A percentile compares a stretch with the other conserved stretches of the same genome.
Conservation (phyloP, 2,797 vertebrate species). For the Pelodytes ibericus region DNA sequence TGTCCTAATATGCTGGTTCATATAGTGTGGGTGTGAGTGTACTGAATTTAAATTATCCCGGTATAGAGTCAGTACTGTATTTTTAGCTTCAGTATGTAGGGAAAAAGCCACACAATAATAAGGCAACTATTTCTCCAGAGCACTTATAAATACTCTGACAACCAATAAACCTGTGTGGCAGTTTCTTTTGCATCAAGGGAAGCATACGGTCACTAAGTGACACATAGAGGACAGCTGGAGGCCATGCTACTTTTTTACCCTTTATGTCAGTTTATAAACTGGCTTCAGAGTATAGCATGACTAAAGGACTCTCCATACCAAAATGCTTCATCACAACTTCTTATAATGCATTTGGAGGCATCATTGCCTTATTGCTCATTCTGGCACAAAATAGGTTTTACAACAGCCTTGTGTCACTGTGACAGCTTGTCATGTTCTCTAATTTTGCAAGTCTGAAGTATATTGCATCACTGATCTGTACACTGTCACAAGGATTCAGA, state of each 20-base stretch:
- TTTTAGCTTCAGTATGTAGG: too few species aligned
- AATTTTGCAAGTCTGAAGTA: conserved; percentile 31
- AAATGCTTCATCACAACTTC: conserved; percentile 29
- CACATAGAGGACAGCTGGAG: not conserved
- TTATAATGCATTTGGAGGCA: conserved; percentile 46
- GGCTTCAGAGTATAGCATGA: conserved; percentile 4
- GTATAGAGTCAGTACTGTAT: too few species aligned
- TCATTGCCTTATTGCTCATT: conserved; percentile 52
- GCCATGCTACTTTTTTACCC: not conserved
- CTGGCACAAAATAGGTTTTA: conserved; percentile 50
- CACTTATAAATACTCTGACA: too few species aligned
- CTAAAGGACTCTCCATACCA: conserved; percentile 35
- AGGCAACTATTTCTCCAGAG: too few species aligned
- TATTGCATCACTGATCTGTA: conserved; percentile 41
- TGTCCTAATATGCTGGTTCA: too few species aligned
- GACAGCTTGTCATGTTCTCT: conserved; percentile 50
- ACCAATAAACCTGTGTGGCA: too few species aligned
- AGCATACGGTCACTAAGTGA: not conserved
- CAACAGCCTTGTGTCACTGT: conserved; percentile 43
- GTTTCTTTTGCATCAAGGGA: not conserved
- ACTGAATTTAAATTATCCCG: too few species aligned
- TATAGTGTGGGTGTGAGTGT: too few species aligned
- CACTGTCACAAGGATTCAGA: conserved; percentile 42
- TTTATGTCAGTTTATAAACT: not conserved
- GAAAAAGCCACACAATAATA: too few species aligned